phyloP scores from a whole-genome alignment of 2,797 vertebrate species.

The Microchirus variegatus region DNA sequence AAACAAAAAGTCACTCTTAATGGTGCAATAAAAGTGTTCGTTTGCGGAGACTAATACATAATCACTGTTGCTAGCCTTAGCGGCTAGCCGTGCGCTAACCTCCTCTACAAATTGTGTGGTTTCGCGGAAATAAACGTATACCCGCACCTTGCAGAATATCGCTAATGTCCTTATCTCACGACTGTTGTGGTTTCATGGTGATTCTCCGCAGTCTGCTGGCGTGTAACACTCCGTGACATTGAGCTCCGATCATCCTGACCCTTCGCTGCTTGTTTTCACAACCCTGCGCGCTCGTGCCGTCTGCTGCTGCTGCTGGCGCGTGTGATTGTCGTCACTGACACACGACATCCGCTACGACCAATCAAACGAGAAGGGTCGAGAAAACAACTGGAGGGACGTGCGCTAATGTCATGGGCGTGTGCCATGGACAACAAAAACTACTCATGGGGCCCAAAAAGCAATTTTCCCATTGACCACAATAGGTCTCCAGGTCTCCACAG shows the following conservation, averaged over 20 bases:
- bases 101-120: neutral
- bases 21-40: rapidly evolving
- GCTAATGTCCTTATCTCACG: neutral
- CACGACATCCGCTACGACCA: conserved; percentile 35
- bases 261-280: conserved; percentile 24
- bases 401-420: no score
- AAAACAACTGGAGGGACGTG: conserved; percentile 12
- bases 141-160: conserved; percentile 28
- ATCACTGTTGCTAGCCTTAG: conserved; percentile 11
- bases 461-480: no score
- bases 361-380: no score
- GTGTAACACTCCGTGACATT: conserved; percentile 71
- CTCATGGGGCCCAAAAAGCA: no score
- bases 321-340: conserved; percentile 28
- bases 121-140: neutral
- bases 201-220: neutral
- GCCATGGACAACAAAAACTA: no score
- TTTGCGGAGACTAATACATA: rapidly evolving
- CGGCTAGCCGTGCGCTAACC: conserved; percentile 27
- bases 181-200: neutral
- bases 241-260: conserved; percentile 53
- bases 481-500: no score
- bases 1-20: rapidly evolving
- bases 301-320: conserved; percentile 18
- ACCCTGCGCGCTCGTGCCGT: conserved; percentile 49